Conservation (phyloP, 2,797 vertebrate species). For the Centroberyx gerrardi region DNA sequence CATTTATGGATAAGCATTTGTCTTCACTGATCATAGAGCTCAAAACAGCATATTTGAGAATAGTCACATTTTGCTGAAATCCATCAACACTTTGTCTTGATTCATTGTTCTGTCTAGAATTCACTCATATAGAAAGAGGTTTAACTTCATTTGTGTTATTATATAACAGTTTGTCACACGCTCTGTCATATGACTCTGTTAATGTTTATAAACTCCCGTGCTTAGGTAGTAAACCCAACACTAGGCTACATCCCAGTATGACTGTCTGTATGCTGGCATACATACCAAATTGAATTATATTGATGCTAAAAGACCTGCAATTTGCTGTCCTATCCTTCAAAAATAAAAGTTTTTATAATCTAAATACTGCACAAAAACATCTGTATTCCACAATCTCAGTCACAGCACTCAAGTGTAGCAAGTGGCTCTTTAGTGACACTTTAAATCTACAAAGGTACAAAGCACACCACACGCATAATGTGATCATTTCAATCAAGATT, state of each 20-base stretch:
- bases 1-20: no score
- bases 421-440: not conserved
- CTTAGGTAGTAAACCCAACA: constrained; percentile 14
- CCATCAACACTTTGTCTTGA: not conserved
- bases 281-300: not conserved
- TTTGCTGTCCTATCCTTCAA: not conserved
- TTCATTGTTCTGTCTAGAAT: not conserved
- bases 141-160: constrained; percentile 39
- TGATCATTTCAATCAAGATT: not conserved
- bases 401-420: not conserved
- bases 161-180: constrained; percentile 52
- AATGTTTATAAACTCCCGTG: constrained; percentile 70
- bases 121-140: not conserved
- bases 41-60: not conserved
- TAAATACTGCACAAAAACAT: not conserved
- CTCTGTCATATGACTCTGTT: constrained; percentile 82
- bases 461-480: not conserved
- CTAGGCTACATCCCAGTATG: not conserved
- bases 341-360: not conserved
- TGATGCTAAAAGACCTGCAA: not conserved
- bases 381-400: not conserved
- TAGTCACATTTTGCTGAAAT: not conserved
- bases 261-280: not conserved
- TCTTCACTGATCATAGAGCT: no score
- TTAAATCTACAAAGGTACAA: not conserved